Evolutionary conservation across 2,113 vertebrate species (phyloP).

Genomic region (Podarcis cretensis): DNA sequence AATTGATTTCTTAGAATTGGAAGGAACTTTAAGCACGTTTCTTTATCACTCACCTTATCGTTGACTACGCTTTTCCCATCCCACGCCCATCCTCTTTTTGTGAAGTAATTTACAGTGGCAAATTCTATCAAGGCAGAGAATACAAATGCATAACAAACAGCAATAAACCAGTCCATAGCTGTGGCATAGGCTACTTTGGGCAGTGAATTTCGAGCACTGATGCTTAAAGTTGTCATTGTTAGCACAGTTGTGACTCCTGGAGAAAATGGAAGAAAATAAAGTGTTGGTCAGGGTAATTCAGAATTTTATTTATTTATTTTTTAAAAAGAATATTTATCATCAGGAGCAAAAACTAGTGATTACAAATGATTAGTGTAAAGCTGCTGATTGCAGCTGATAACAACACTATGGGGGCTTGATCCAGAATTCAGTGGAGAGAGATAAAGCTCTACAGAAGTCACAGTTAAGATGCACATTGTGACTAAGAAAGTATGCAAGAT

Average conservation of each 20-base stretch:
- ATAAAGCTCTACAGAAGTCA: neutral
- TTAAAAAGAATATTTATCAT: neutral
- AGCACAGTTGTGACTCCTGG: conserved; percentile 96
- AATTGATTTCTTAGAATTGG: conserved; percentile 1
- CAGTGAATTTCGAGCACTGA: conserved; percentile 95
- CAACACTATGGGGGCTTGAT: neutral
- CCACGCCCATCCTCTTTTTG: conserved; percentile 99
- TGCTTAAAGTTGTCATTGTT: conserved; percentile 97
- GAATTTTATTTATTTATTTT: neutral
- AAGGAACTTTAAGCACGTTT: conserved; percentile 26
- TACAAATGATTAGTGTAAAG: neutral
- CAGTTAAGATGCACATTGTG: neutral
- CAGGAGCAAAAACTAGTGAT: neutral
- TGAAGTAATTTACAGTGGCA: conserved; percentile 99
- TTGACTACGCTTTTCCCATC: conserved; percentile 97
- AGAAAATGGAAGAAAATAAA: neutral
- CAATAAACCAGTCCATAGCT: conserved; percentile 99
- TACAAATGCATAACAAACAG: conserved; percentile 97
- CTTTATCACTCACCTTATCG: conserved; percentile 89
- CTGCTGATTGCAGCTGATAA: neutral
- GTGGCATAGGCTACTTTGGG: conserved; percentile 98
- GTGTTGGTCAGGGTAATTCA: neutral
- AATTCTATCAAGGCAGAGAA: conserved; percentile 98
- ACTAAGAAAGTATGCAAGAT: neutral
- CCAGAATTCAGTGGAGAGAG: neutral